Base-by-base conservation (phyloP, 2,888 invertebrate species). In the Amphipyra tragopoginis region DNA sequence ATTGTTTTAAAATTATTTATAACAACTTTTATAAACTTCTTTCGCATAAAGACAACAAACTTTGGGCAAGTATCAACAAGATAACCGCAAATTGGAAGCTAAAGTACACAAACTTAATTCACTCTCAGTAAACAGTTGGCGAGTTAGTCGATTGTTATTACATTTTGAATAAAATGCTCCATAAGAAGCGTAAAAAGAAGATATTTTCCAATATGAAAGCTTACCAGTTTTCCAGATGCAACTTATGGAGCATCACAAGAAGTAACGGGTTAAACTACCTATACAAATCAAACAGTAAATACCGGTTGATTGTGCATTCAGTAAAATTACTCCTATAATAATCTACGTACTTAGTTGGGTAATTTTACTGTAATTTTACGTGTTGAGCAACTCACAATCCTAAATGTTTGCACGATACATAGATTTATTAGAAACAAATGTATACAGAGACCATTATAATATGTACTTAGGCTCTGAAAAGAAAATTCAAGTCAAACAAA, bases 71-170 rank as follows among this genome's bases (percentile, higher is more conserved):
- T 36, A 48, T 40, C 61, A 72, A 71, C 59, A 68, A 72, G 72
- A 72, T 75, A 77, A 51, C 62, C 65, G 73, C 62, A 73, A 73
- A 77, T 69, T 77, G 72, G 63, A 72, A 65, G 54, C 44, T 55
- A 68, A 70, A 60, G 65, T 70, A 74, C 66, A 66, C 76, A 61
- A 68, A 74, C 62, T 74, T 75, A 67, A 73, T 75, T 76, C 51
- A 78, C 54, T 74, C 60, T 68, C 43, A 47, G 72, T 63, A 70
- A 71, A 66, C 65, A 69, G 47, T 71, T 50, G 62, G 65, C 40
- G 52, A 57, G 64, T 52, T 57, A 65, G 62, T 51, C 52, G 50
- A 62, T 62, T 55, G 58, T 56, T 59, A 55, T 61, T 52, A 61
- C 34, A 56, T 73, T 69, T 73, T 73, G 53, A 63, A 64, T 67